phyloP scores from a whole-genome alignment of 2,113 vertebrate genomes.

The Cavia aperea region DNA sequence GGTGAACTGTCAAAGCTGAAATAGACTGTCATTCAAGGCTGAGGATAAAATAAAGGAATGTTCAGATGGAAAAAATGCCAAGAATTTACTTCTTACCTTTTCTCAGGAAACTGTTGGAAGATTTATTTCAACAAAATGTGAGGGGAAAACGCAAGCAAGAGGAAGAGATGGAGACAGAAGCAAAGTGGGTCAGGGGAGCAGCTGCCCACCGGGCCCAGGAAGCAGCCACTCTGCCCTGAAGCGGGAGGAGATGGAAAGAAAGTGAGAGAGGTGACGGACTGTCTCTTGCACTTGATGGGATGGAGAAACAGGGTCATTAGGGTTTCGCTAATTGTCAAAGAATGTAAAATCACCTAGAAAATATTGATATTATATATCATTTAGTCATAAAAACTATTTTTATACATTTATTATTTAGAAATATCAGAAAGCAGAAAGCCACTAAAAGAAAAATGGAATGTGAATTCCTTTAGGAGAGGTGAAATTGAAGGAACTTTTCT shows the following conservation, averaged over 20 bases:
- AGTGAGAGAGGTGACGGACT: rapidly evolving
- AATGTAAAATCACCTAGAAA: neutral
- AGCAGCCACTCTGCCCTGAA: neutral
- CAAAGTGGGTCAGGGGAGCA: neutral
- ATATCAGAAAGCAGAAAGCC: too few relatives aligned
- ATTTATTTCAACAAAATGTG: neutral
- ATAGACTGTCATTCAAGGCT: neutral
- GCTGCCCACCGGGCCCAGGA: rapidly evolving
- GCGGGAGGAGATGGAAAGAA: neutral
- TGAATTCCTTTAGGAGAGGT: neutral
- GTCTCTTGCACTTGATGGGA: neutral
- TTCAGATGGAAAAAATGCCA: neutral
- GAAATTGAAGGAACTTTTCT: neutral
- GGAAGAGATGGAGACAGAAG: rapidly evolving
- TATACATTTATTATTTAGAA: neutral
- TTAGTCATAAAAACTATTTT: neutral
- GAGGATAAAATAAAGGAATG: neutral
- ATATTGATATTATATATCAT: neutral
- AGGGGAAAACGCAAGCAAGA: neutral
- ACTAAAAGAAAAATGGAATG: neutral
- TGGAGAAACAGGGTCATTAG: neutral
- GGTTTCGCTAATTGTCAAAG: neutral
- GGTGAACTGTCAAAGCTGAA: neutral
- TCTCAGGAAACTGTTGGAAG: neutral
- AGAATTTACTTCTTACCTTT: neutral